Percentiles rank a stretch among this genome's conserved stretches.
Evolutionary conservation across 1,140 invertebrate genomes (phyloP).

Genomic region (Ooceraea biroi): DNA sequence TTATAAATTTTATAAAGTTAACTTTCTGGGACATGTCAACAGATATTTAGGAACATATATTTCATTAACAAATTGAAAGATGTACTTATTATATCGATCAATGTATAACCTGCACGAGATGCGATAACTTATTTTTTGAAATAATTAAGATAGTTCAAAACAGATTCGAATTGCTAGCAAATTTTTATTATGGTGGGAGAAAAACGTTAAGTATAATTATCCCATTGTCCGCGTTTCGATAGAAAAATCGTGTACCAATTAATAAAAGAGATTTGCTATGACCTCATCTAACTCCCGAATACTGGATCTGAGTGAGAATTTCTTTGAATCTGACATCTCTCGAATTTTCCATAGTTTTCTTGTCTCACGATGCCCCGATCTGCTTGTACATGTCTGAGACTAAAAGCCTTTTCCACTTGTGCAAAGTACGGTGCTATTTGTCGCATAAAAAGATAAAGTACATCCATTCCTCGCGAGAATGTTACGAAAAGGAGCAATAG

Average conservation of each 20-base stretch:
- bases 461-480: slow-evolving; percentile 28
- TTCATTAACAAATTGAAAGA: neutral
- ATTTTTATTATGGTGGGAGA: slow-evolving; percentile 3
- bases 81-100: neutral
- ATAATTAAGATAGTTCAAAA: neutral
- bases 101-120: neutral
- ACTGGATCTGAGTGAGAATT: slow-evolving; percentile 31
- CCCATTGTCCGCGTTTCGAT: slow-evolving; percentile 1
- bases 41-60: neutral
- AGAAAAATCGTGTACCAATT: neutral
- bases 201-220: slow-evolving; percentile 15
- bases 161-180: slow-evolving; percentile 12
- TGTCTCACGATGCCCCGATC: slow-evolving; percentile 45
- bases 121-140: slow-evolving; percentile 5
- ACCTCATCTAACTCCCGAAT: neutral
- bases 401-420: slow-evolving; percentile 58
- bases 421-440: slow-evolving; percentile 49
- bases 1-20: neutral
- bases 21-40: too few species aligned
- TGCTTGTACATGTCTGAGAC: slow-evolving; percentile 49
- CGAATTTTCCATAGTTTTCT: slow-evolving; percentile 48
- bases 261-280: slow-evolving; percentile 53
- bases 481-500: slow-evolving; percentile 22
- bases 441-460: slow-evolving; percentile 43
- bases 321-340: slow-evolving; percentile 30